These are phyloP conservation scores for Lasioglossum villosulum DNA, from an alignment of 2,888 invertebrate species.

Conservation along the genomic window DNA sequence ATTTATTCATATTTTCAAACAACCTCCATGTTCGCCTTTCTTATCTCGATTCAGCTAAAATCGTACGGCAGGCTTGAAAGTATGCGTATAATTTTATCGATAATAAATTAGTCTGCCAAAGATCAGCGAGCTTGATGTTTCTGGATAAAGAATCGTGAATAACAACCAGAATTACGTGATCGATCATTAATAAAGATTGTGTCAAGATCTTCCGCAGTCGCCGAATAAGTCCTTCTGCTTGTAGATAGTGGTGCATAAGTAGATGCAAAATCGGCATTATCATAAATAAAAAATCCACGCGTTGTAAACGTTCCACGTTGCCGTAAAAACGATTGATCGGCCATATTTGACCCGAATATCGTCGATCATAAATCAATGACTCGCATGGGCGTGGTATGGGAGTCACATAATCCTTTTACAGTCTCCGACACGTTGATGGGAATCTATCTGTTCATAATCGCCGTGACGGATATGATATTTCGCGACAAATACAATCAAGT, in stretches of 20 bases:
- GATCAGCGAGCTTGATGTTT: neutral
- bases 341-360: constrained; percentile 51
- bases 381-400: constrained; percentile 40
- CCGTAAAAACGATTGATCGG: constrained; percentile 63
- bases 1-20: neutral
- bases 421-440: constrained; percentile 90
- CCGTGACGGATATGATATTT: constrained; percentile 87
- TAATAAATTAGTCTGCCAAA: neutral
- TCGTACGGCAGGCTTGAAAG: neutral
- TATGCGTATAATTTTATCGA: neutral
- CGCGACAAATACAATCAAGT: constrained; percentile 86
- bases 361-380: constrained; percentile 57
- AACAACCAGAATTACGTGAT: neutral
- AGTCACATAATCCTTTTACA: constrained; percentile 76
- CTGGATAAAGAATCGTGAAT: neutral
- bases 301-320: constrained; percentile 4
- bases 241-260: constrained; percentile 9
- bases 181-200: neutral
- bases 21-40: neutral
- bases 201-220: neutral
- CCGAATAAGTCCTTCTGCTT: neutral
- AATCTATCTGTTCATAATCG: constrained; percentile 88
- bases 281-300: neutral
- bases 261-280: constrained; percentile 15
- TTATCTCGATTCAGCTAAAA: neutral